Evolutionary conservation across 2,888 invertebrate species (phyloP), one percentile per base, ranked within the genome.

Genomic region (Drosophila hamatofila): DNA sequence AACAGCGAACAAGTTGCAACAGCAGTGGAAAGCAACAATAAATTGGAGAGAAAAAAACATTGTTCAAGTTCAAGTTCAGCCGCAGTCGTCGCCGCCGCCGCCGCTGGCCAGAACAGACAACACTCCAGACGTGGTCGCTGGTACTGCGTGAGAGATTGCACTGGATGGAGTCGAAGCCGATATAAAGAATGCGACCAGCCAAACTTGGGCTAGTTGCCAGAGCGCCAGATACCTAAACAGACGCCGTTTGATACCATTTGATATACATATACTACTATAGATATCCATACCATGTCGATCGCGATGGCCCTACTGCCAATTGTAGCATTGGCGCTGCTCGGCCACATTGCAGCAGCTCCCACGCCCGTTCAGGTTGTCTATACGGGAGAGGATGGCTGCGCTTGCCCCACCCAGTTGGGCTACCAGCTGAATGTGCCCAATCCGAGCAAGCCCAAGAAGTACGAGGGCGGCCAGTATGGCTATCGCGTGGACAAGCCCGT

Each of bases 401-500:
- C 75, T 27, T 92, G 92, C 49, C 88, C 86, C 54, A 79, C 81
- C n/a, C 74, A 75, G 27, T 62, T 92, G 52, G 86, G 90, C 55
- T 92, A 89, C 61, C 77, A 86, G 46, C 74, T 91, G 4, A 86
- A 84, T 68, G 74, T 90, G 21, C 92, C 92, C 44, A 75, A 75
- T 14, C 73, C 81, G 2, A 66, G 69, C 16, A 79, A 76, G 46
- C 57, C 80, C 2, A 76, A 71, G 46, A 68, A 63, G 11, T 72
- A 80, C 14, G 54, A 57, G 11, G 67, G 58, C 16, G 67, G 48
- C 52, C 83, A 86, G 35, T 89, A 92, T 37, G 91, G 86, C 16
- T 92, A 92, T 60, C 90, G 87, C 14, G 72, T 92, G 18, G 92
- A 92, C 21, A 81, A 81, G 9, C 91, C 91, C 12, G 67, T 78